Base-by-base conservation (phyloP, 2,797 vertebrate species). In the Rhadinocentrus ornatus region DNA sequence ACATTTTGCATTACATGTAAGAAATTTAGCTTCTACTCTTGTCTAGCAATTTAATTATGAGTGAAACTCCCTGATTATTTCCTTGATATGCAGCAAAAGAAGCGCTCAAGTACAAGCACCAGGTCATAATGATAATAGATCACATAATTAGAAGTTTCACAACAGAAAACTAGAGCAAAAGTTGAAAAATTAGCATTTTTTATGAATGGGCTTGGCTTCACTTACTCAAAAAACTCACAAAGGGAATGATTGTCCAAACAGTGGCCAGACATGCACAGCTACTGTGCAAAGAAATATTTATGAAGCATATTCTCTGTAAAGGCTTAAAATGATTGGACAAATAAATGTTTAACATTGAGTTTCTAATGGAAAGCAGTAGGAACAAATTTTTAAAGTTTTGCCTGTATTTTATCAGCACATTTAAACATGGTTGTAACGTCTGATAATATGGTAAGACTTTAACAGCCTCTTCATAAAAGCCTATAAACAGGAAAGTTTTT, bases 21-120 rank as follows among this genome's bases (percentile, higher is more conserved):
- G 73, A 75, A 83, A 77, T 88, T 67, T 78, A 58, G 55, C 48
- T 2, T 62, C 44, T 27, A 62, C 63, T 81, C 22, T 73, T 82
- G 81, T 73, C 54, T 65, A 75, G 53, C 44, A 66, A 68, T 58
- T 79, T 73, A 78, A 77, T 65, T 71, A 85, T 57, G 75, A 85
- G 72, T 54, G 60, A 66, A 71, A 74, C 55, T 72, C 31, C 63
- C 32, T 8, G 56, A 69, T 71, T 6, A 3, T 50, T 69, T 32
- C 27, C 27, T 44, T 31, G 55, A 84, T 73, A 56, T 10, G 59
- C 55, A 55, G 65, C 48, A 29, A 59, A 61, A 61, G 52, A 24
- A 71, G 24, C 27, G 32, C 46, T 53, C n/a, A 71, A 76, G 66
- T 26, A 13, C 15, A 1, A 55, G 34, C 50, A 37, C 9, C 58